Evolutionary conservation across 2,113 vertebrate species (phyloP), one percentile per base, ranked within the genome.

Genomic region (Nymphicus hollandicus): DNA sequence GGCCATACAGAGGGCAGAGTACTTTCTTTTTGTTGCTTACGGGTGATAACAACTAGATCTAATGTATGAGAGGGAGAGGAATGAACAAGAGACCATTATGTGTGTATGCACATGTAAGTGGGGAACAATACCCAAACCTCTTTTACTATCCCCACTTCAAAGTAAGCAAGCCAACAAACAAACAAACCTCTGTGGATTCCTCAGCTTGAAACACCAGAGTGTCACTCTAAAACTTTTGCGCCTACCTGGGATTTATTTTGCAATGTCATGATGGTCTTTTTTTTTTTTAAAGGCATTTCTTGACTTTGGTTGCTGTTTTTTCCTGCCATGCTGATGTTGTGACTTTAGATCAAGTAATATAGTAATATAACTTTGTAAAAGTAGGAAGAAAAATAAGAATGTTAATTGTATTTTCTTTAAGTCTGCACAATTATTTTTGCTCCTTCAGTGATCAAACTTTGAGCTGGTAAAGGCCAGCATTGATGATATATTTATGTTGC

Each of bases 351-450:
- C 27, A 52, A 44, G 20, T 63, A 53, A n/a, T 43, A 44, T 2
- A 44, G 20, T 63, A 53, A n/a, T 43, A 44, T 2, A 3, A 63
- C 46, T 81, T 74, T 61, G 43, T 72, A 82, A 25, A 74, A 83
- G 15, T 33, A 79, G 46, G 35, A 72, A 88, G 41, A 29, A 77
- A 87, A 93, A 80, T 74, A 88, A 71, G 55, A 92, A 79, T 31
- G 31, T 69, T 73, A 91, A 55, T 5, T 0, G 2, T 65, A 24
- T 74, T 82, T 85, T 92, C 8, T 74, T 81, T 68, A 85, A 86
- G 41, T 22, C 56, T 84, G n/a, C 16, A 89, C 80, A 89, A 86
- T 61, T 39, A 47, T 73, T 95, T 96, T 88, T 86, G 43, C 14
- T 65, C 17, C 35, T 93, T 96, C 65, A 60, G 37, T 95, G 63